phyloP scores from a whole-genome alignment of 2,888 invertebrate species.

The Oxyscelio sp. region DNA sequence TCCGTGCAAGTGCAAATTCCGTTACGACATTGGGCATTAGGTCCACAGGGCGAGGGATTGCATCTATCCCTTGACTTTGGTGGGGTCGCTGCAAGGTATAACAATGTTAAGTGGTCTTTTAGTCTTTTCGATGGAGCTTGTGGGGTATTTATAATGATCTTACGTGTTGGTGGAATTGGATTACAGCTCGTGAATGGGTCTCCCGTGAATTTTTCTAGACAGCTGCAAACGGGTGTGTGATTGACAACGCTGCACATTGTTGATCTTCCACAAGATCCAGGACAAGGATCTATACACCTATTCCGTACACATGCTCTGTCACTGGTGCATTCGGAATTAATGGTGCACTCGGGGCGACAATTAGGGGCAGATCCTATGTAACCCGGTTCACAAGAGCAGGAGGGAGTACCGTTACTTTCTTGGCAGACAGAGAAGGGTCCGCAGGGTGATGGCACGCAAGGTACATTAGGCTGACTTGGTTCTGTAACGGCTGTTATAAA shows the following conservation, averaged over 20 bases:
- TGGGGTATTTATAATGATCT: no score
- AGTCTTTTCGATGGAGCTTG: no score
- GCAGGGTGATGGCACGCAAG: no score
- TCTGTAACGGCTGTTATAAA: constrained; percentile 31
- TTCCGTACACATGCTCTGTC: constrained; percentile 92
- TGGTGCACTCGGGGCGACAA: constrained; percentile 94
- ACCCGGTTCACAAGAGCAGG: constrained; percentile 91
- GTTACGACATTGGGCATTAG: constrained; percentile 90
- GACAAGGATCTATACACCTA: constrained; percentile 92
- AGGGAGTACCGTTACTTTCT: constrained; percentile 91
- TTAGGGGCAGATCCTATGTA: constrained; percentile 91
- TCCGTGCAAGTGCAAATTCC: constrained; percentile 87
- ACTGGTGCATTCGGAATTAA: constrained; percentile 91
- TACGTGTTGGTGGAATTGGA: no score
- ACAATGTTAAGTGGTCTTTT: no score
- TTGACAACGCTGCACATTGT: constrained; percentile 90
- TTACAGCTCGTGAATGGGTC: constrained; percentile 92
- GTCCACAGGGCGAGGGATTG: no score
- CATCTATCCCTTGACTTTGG: no score
- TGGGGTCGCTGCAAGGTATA: no score
- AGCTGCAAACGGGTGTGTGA: constrained; percentile 91
- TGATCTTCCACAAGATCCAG: constrained; percentile 89
- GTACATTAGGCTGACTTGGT: constrained; percentile 84
- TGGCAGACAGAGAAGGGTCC: constrained; percentile 90
- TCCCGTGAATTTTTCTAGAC: constrained; percentile 90